These are phyloP conservation scores for Acronicta alni DNA, from an alignment of 2,888 invertebrate species.

Conservation along the genomic window DNA sequence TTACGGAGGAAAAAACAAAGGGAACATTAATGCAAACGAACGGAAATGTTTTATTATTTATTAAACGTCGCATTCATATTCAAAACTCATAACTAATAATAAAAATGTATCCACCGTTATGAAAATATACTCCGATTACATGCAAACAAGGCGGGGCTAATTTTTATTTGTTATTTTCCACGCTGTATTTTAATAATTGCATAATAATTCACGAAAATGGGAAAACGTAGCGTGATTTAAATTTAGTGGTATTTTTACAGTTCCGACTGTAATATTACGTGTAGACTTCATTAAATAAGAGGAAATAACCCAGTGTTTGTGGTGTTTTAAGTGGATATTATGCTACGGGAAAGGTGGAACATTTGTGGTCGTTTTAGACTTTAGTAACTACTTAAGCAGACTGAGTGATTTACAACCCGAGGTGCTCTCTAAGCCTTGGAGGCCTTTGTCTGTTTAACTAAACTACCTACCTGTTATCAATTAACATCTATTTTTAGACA, in stretches of 20 bases:
- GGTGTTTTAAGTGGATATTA: constrained; percentile 22
- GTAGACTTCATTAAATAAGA: constrained; percentile 16
- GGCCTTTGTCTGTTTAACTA: constrained; percentile 18
- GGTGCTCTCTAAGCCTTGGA: constrained; percentile 16
- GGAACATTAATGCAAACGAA: constrained; percentile 25
- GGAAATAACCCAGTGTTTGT: constrained; percentile 31
- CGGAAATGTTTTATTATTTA: constrained; percentile 37
- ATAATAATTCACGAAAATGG: constrained; percentile 51
- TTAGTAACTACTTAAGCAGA: constrained; percentile 39
- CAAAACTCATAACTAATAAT: constrained; percentile 42
- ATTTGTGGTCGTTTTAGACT: constrained; percentile 26
- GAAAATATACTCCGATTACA: constrained; percentile 42
- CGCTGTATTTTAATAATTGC: constrained; percentile 51
- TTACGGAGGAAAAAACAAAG: constrained; percentile 5
- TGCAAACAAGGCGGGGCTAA: constrained; percentile 39
- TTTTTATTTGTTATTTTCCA: constrained; percentile 46
- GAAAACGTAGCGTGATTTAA: constrained; percentile 40
- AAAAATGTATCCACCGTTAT: constrained; percentile 22
- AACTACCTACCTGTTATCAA: constrained; percentile 1
- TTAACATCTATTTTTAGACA: too few relatives aligned
- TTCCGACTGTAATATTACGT: constrained; percentile 13
- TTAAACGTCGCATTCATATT: constrained; percentile 33
- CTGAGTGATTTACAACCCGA: constrained; percentile 19
- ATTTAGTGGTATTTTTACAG: constrained; percentile 46
- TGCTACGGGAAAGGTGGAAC: constrained; percentile 21